Evolutionary conservation across 2,797 vertebrate genomes (phyloP), one percentile per base, ranked within the genome.

Genomic region (Neosilurus mollespiculum): DNA sequence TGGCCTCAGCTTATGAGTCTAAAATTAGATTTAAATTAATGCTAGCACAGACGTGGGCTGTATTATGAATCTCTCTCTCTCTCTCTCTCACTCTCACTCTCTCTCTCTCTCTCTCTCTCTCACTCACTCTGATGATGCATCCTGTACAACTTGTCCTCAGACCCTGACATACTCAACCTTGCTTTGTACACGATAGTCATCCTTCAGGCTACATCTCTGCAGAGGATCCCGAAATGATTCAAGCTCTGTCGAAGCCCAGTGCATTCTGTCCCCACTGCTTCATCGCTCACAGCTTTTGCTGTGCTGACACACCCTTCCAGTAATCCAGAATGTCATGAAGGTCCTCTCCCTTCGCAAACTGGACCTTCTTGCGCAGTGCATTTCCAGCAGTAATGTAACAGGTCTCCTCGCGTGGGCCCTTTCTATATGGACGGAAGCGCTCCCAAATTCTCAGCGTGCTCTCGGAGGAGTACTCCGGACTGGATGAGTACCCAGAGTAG

Each of bases 311-410:
- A 86, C 98, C 98, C 91, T 99, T 99, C 98, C 98, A 99, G 89
- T 99, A 99, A 95, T 99, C 98, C 89, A 99, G 96, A 92, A 99
- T 99, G 93, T 99, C 98, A 89, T 99, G 98, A 91, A 99, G 96
- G 94, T 99, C 98, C 95, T 99, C 98, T 0, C 98, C 97, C 94
- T 99, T 99, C 87, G 97, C 98, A 84, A 99, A 99, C 90, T 99
- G 98, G 92, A 99, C 98, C 92, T 99, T 99, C 95, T 99, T 99
- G 87, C 98, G 93, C 88, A 99, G 96, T 83, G 98, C 98, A 59
- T 99, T 98, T 87, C 98, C 98, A 0, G 98, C 98, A 0, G 98
- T 98, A 93, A 99, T 94, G 89, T 98, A 99, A 93, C 96, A 97
- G 83, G 98, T 96, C 92, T 99, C 98, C 26, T 98, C 97, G 0